Percentiles rank a stretch among this genome's conserved stretches.
Evolutionary conservation across 2,888 invertebrate genomes (phyloP).

Genomic region (Stomorhina lunata): DNA sequence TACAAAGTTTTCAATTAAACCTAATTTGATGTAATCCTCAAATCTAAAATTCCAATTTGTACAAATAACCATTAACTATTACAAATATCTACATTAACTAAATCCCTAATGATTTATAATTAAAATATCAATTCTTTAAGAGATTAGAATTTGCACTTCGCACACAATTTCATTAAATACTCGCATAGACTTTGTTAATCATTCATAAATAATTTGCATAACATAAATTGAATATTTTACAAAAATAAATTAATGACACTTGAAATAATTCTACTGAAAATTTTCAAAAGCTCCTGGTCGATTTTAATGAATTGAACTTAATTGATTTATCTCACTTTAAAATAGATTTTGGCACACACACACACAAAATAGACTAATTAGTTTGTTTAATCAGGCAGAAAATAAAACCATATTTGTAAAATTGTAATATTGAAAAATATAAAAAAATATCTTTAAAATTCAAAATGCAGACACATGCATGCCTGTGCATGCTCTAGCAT

Average conservation of each 20-base stretch:
- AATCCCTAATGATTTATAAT: background rate
- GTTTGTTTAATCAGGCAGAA: conserved; percentile 52
- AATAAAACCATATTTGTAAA: conserved; percentile 40
- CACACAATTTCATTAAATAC: background rate
- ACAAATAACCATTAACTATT: too few species aligned
- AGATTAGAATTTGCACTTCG: background rate
- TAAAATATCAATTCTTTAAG: background rate
- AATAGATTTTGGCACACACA: conserved; percentile 50
- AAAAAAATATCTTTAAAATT: background rate
- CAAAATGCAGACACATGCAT: too few species aligned
- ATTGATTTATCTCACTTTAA: conserved; percentile 56
- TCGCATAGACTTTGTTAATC: background rate
- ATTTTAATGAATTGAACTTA: conserved; percentile 47
- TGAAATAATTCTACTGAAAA: background rate
- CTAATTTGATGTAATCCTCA: too few species aligned
- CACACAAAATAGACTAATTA: conserved; percentile 52
- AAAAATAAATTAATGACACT: conserved; percentile 38
- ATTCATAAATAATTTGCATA: background rate
- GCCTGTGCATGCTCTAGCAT: too few species aligned
- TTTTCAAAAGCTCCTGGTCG: background rate
- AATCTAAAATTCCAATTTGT: too few species aligned
- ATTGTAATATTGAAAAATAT: background rate
- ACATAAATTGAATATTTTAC: background rate
- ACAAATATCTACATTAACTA: too few species aligned
- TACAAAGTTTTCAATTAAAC: too few species aligned